These are phyloP conservation scores for Sinonovacula constricta DNA, from an alignment of 1,140 invertebrate genomes.

Conservation along the genomic window DNA sequence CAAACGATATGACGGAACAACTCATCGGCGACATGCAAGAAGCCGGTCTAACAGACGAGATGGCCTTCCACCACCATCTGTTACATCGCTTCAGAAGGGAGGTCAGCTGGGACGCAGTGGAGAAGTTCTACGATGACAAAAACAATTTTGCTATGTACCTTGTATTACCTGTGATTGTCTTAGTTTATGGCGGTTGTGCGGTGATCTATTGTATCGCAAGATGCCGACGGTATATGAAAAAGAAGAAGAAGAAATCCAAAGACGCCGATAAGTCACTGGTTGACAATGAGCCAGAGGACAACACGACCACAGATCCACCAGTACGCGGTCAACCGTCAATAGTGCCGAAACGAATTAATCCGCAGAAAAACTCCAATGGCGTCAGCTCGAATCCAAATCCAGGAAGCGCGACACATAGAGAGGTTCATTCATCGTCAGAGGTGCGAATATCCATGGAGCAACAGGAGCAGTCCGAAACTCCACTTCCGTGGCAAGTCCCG, in stretches of 20 bases:
- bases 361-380: neutral
- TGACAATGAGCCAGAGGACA: slow-evolving; percentile 17
- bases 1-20: too few species aligned
- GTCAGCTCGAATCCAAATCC: neutral
- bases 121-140: slow-evolving; percentile 65
- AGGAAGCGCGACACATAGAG: neutral
- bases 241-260: slow-evolving; percentile 45
- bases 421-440: slow-evolving; percentile 38
- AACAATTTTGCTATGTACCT: slow-evolving; percentile 72
- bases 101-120: slow-evolving; percentile 50
- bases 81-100: slow-evolving; percentile 29
- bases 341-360: too few species aligned
- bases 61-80: neutral
- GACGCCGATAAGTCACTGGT: slow-evolving; percentile 4
- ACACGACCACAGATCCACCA: neutral
- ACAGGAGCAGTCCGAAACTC: slow-evolving; percentile 11
- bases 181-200: slow-evolving; percentile 69
- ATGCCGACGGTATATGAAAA: slow-evolving; percentile 53
- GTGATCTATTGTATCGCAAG: slow-evolving; percentile 66
- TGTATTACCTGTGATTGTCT: slow-evolving; percentile 63
- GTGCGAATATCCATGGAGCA: slow-evolving; percentile 42
- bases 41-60: too few species aligned
- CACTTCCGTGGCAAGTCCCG: slow-evolving; percentile 55
- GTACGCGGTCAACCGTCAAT: neutral
- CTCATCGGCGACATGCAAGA: too few species aligned